These are phyloP conservation scores for Lepidotrigona ventralis DNA, from an alignment of 1,140 invertebrate species.

Conservation along the genomic window DNA sequence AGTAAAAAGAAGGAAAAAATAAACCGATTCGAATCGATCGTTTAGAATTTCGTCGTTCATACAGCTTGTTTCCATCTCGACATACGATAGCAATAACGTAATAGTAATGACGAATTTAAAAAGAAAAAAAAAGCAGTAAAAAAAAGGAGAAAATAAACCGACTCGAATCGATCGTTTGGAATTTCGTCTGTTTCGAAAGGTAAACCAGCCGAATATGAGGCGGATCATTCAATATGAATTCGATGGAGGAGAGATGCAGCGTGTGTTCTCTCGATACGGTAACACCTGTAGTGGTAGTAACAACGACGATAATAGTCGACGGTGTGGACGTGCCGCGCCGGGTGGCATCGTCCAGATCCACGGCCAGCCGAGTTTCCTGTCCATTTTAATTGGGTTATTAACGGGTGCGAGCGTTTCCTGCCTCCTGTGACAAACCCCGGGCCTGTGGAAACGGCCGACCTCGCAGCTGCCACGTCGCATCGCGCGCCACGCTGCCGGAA, in stretches of 20 bases:
- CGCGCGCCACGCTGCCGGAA: constrained; percentile 58
- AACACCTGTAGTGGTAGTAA: constrained; percentile 43
- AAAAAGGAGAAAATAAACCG: too few relatives aligned
- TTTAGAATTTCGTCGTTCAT: too few relatives aligned
- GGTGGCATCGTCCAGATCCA: constrained; percentile 14
- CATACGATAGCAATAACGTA: too few relatives aligned
- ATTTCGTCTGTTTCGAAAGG: too few relatives aligned
- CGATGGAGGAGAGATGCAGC: not conserved
- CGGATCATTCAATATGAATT: constrained; percentile 5
- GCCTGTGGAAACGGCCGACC: constrained; percentile 41
- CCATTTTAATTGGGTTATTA: constrained; percentile 73
- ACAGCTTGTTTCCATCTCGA: too few relatives aligned
- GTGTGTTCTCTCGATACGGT: not conserved
- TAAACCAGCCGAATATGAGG: not conserved
- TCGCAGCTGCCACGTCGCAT: constrained; percentile 49
- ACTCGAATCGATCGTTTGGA: too few relatives aligned
- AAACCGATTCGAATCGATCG: too few relatives aligned
- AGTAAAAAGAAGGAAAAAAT: too few relatives aligned
- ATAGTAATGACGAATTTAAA: too few relatives aligned
- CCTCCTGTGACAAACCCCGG: constrained; percentile 68
- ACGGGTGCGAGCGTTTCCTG: constrained; percentile 71
- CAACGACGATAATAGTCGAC: constrained; percentile 46
- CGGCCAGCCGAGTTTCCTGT: constrained; percentile 63
- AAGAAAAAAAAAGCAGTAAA: too few relatives aligned
- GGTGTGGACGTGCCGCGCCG: constrained; percentile 34